A percentile compares a stretch with the other conserved stretches of the same genome.
phyloP scores from a whole-genome alignment of 2,113 vertebrate species.

The Chrysochloris asiatica region DNA sequence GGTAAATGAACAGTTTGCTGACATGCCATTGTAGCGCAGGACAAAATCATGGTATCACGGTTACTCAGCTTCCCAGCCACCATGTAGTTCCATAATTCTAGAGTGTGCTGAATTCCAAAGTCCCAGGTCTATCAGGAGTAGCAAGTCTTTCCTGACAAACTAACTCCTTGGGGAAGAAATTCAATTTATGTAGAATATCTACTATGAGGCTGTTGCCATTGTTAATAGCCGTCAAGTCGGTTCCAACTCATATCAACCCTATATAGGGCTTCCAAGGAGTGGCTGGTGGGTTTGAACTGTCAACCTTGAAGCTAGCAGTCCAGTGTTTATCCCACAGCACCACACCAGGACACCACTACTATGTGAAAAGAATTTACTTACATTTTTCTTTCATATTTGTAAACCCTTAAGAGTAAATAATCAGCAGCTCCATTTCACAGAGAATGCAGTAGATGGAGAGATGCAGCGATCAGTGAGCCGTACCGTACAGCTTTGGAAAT shows the following conservation, averaged over 20 bases:
- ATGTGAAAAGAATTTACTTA: no score
- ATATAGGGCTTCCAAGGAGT: no score
- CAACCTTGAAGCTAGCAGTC: no score
- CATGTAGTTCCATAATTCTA: background rate
- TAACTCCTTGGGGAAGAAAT: background rate
- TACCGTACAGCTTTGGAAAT: background rate
- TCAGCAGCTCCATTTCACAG: background rate
- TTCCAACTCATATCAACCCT: no score
- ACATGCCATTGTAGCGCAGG: rapidly evolving
- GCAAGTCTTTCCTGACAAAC: background rate
- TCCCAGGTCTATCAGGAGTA: background rate
- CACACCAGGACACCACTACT: no score
- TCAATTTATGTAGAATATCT: background rate
- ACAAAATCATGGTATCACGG: rapidly evolving
- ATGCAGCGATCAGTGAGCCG: background rate
- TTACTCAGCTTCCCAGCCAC: no score
- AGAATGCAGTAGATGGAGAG: background rate
- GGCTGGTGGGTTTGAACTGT: no score
- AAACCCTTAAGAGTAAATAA: background rate
- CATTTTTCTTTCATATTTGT: background rate
- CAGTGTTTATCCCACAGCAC: no score
- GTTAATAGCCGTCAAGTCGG: no score
- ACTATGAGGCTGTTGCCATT: no score
- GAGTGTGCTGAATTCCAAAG: background rate
- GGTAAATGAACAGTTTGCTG: background rate